Base-by-base conservation (phyloP, 35 echinoderm and acorn worm genomes). In the Heliocidaris tuberculata region DNA sequence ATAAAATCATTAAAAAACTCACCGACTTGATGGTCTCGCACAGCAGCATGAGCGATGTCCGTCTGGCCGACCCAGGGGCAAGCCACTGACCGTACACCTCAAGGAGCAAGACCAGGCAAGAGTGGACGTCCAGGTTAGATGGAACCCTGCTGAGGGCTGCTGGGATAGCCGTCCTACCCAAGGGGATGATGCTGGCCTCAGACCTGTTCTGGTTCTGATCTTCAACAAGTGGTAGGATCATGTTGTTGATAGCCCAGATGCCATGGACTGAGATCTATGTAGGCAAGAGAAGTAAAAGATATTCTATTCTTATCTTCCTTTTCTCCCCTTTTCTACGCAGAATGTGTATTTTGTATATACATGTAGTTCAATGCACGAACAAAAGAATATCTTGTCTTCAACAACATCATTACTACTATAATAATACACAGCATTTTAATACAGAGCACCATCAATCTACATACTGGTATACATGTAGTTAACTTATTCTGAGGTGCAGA, bases 1-100 rank as follows among this genome's bases (percentile, higher is more conserved):
- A 42, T 42, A 42, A 42, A 42, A 42, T 1, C 35, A 42, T 42
- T 42, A 42, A 78, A 78, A n/a, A 27, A 95, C 98, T 99, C 65
- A 99, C 98, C 16, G 97, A 99, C 95, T 99, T 99, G 85, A 97
- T 97, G 0, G 98, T 99, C 94, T 99, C 98, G 95, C 98, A 99
- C 7, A 99, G 96, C 49, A 97, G 95, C 98, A 99, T 99, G 54
- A 99, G 97, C 5, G 98, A 97, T 50, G 98, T 99, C 52, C 94
- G 47, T 50, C 97, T 95, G 27, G 95, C 96, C 16, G 97, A 93
- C 30, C 93, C 96, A 6, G 97, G 98, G 9, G 97, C 95, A 59
- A 99, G 88, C 97, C 97, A 97, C 48, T 97, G 96, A 19, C 96
- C 97, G 85, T 97, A 97, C 13, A 97, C 86, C 96, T 97, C 98